Conservation (phyloP, 2,888 invertebrate species). For the Villa cingulata region DNA sequence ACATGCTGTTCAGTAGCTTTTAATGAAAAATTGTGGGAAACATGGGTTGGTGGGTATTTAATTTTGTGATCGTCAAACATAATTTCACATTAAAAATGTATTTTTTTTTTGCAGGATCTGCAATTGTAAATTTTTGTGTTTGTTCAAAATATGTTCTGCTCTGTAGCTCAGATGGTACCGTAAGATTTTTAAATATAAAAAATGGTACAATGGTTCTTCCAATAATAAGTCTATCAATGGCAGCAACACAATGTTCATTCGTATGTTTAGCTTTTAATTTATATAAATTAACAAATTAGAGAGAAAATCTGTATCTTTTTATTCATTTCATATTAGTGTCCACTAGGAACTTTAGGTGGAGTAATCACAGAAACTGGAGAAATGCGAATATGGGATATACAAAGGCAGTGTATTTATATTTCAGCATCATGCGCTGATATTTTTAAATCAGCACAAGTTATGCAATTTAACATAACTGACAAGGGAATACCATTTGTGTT, state of each 20-base stretch:
- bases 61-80: not conserved
- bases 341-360: slow-evolving; percentile 30
- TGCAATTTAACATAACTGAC: slow-evolving; percentile 47
- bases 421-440: slow-evolving; percentile 30
- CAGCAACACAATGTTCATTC: slow-evolving; percentile 31
- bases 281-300: not conserved
- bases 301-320: too few species aligned
- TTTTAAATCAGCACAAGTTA: slow-evolving; percentile 38
- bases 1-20: slow-evolving; percentile 41
- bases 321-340: slow-evolving; percentile 21
- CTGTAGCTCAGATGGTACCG: slow-evolving; percentile 32
- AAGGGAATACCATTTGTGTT: slow-evolving; percentile 70
- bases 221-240: slow-evolving; percentile 26
- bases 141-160: slow-evolving; percentile 31
- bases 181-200: slow-evolving; percentile 26
- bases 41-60: slow-evolving; percentile 43
- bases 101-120: slow-evolving; percentile 23
- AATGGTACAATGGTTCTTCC: slow-evolving; percentile 30
- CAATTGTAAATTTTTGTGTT: slow-evolving; percentile 31
- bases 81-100: not conserved
- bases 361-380: slow-evolving; percentile 32
- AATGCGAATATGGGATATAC: slow-evolving; percentile 32
- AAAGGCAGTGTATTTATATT: slow-evolving; percentile 20
- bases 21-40: slow-evolving; percentile 55
- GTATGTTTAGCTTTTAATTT: slow-evolving; percentile 20